Conservation (phyloP, 35 echinoderm and acorn worm species). For the Stichopus chloronotus region DNA sequence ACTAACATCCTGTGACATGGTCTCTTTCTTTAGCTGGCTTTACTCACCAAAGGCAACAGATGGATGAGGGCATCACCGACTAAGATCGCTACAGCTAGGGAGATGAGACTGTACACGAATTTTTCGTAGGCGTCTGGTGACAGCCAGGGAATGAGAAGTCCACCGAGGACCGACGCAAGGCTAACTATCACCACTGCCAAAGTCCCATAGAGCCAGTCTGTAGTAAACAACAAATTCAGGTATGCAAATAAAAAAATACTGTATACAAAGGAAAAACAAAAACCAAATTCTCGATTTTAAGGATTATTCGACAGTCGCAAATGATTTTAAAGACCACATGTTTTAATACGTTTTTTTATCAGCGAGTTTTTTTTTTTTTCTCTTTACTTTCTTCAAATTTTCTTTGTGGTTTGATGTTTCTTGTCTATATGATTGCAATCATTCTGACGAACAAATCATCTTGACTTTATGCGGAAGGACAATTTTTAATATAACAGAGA, state of each 20-base stretch:
- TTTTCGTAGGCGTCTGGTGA: slow-evolving; percentile 1
- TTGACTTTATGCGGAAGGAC: too few relatives aligned
- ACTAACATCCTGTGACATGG: too few relatives aligned
- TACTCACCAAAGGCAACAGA: slow-evolving; percentile 33
- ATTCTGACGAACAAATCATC: too few relatives aligned
- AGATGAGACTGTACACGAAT: not conserved
- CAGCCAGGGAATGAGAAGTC: slow-evolving; percentile 21
- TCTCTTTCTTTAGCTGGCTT: not conserved
- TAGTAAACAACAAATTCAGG: not conserved
- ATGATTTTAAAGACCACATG: too few relatives aligned
- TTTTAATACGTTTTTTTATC: too few relatives aligned
- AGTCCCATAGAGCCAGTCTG: slow-evolving; percentile 38
- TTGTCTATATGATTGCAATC: too few relatives aligned
- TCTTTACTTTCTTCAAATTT: too few relatives aligned
- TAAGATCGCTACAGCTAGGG: slow-evolving; percentile 25
- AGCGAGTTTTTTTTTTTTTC: too few relatives aligned
- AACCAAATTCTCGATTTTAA: too few relatives aligned
- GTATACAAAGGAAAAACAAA: not conserved
- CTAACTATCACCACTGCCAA: slow-evolving; percentile 33
- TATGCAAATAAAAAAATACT: not conserved
- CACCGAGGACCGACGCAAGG: slow-evolving; percentile 14
- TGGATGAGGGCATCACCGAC: slow-evolving; percentile 45
- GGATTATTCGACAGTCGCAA: too few relatives aligned
- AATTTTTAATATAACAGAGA: too few relatives aligned
- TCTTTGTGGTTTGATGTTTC: too few relatives aligned